phyloP scores from a whole-genome alignment of 92 coral and sea anemone species.

The Phenganax subtilis region DNA sequence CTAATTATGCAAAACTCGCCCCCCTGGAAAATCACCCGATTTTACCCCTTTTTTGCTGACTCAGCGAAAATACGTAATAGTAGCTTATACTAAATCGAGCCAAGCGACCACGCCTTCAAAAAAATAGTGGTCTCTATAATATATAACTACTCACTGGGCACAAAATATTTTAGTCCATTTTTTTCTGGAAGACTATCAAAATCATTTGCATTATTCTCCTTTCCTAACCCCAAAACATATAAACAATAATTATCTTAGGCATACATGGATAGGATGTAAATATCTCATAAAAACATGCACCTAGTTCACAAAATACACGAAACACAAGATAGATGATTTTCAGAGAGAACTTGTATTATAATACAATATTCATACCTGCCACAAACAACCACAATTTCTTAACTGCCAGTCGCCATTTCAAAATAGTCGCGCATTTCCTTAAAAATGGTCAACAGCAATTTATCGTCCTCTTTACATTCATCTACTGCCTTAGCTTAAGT shows the following conservation, averaged over 20 bases:
- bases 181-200: background rate
- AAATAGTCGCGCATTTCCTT: slow-evolving; percentile 36
- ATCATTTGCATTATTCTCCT: slow-evolving; percentile 26
- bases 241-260: background rate
- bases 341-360: too few species aligned
- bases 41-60: too few species aligned
- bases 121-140: too few species aligned
- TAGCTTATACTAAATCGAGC: too few species aligned
- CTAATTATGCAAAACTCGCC: too few species aligned
- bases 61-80: too few species aligned
- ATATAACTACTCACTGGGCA: too few species aligned
- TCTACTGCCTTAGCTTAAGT: slow-evolving; percentile 10
- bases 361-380: slow-evolving; percentile 1
- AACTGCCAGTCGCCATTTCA: slow-evolving; percentile 24
- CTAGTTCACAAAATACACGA: too few species aligned
- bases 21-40: too few species aligned
- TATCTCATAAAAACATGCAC: background rate
- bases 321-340: background rate
- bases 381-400: slow-evolving; percentile 10
- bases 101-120: too few species aligned
- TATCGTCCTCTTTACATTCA: background rate
- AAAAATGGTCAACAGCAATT: slow-evolving; percentile 22
- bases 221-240: slow-evolving; percentile 6
- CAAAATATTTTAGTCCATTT: slow-evolving; percentile 15
- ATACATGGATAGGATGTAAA: too few species aligned